Base-by-base conservation (phyloP, 2,888 invertebrate species). In the Drosophila subquinaria region DNA sequence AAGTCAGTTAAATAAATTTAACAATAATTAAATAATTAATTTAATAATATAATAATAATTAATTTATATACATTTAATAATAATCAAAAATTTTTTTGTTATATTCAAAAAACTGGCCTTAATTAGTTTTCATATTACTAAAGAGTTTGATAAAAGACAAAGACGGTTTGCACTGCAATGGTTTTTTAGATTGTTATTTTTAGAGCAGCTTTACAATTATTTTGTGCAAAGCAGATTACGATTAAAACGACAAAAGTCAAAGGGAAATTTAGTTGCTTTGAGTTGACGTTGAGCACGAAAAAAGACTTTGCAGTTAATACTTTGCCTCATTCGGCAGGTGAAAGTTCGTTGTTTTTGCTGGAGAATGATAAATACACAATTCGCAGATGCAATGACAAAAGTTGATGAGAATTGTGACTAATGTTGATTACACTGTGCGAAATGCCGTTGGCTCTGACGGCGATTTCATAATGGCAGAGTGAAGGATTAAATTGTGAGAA, bases 401-500 rank as follows among this genome's bases (percentile, higher is more conserved):
- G 40, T 13, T 35, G 15, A 11, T 35, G 35, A 11, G 48, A 38
- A 57, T 38, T 56, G 57, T 63, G 64, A 65, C 17, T 50, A 59
- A 51, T 55, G 60, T 23, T 61, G 64, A 69, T 79, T 71, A 81
- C 75, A 72, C 71, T 73, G 62, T 53, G 43, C 53, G 43, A 70
- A 68, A 69, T 65, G 62, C 17, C 40, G 42, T 66, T 79, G 62
- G 60, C 50, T 51, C 30, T 27, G 30, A 8, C 15, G 42, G 20
- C 36, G 23, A 38, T 70, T 59, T 55, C 45, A 55, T 60, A 60
- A 51, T 59, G 42, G 36, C 30, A 51, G 27, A 59, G 35, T 43
- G 75, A 60, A 52, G 70, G 55, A 74, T 76, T 82, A 74, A 73
- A 79, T 69, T 69, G 69, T 73, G 62, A 67, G 72, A 75, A 85